Percentiles rank a stretch among this genome's conserved stretches.
Evolutionary conservation across 2,797 vertebrate genomes (phyloP).

Genomic region (Dicrostonyx torquatus): DNA sequence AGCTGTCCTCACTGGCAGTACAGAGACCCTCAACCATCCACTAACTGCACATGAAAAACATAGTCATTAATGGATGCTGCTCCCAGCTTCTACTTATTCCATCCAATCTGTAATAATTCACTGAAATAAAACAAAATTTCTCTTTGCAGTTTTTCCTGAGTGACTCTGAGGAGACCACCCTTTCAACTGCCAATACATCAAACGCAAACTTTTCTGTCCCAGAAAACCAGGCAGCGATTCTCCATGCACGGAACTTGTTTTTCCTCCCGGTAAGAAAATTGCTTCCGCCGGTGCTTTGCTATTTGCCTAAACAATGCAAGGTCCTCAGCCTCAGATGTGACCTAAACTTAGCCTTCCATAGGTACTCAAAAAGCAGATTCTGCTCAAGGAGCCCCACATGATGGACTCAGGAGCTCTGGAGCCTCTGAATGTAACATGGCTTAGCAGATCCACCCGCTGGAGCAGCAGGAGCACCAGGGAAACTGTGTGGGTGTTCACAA

Average conservation of each 20-base stretch:
- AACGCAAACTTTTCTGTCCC: slow-evolving; percentile 89
- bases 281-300: background rate
- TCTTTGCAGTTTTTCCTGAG: slow-evolving; percentile 94
- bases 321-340: background rate
- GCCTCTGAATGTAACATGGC: background rate
- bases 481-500: background rate
- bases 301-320: accelerated
- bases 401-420: background rate
- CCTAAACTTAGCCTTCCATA: background rate
- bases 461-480: background rate
- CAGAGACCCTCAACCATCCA: background rate
- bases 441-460: background rate
- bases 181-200: slow-evolving; percentile 90
- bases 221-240: slow-evolving; percentile 85
- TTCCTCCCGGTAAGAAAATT: slow-evolving; percentile 95
- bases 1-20: background rate
- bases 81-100: background rate
- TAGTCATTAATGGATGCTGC: background rate
- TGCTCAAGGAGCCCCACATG: background rate
- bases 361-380: background rate
- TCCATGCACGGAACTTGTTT: slow-evolving; percentile 92
- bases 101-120: slow-evolving; percentile 57
- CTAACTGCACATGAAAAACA: background rate
- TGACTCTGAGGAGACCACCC: slow-evolving; percentile 84
- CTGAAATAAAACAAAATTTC: slow-evolving; percentile 70